These are phyloP conservation scores for Dicrostonyx torquatus DNA, from an alignment of 2,797 vertebrate species.

Conservation along the genomic window DNA sequence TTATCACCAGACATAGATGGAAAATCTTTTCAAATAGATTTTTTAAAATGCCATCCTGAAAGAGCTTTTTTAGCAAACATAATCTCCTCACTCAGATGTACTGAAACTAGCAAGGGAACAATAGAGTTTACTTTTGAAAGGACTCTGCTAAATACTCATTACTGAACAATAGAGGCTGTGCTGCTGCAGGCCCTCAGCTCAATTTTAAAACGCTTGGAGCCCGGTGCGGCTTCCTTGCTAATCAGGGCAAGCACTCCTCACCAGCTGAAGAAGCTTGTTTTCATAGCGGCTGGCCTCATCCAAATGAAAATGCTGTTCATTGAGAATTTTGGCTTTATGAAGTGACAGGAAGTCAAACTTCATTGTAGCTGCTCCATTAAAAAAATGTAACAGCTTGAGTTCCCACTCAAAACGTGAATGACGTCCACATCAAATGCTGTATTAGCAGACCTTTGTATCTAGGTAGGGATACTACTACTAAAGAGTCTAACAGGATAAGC, in stretches of 20 bases:
- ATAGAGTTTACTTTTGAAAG: constrained; percentile 75
- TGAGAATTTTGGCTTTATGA: constrained; percentile 64
- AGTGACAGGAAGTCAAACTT: constrained; percentile 61
- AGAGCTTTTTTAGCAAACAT: constrained; percentile 70
- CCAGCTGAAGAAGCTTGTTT: constrained; percentile 64
- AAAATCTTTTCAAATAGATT: constrained; percentile 61
- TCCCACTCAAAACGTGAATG: constrained; percentile 53
- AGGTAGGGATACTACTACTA: constrained; percentile 46
- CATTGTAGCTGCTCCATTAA: constrained; percentile 16
- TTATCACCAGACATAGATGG: constrained; percentile 49
- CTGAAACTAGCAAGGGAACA: constrained; percentile 69
- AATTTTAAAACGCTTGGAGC: constrained; percentile 54
- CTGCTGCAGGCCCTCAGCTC: constrained; percentile 53
- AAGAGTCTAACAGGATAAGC: not conserved
- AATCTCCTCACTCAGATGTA: constrained; percentile 72
- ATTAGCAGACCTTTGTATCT: constrained; percentile 55
- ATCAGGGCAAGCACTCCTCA: constrained; percentile 62
- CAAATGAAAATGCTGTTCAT: constrained; percentile 63
- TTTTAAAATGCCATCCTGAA: constrained; percentile 61
- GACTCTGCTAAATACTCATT: constrained; percentile 71
- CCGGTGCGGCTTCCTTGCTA: constrained; percentile 36
- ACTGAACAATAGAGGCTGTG: constrained; percentile 59
- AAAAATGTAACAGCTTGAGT: constrained; percentile 38
- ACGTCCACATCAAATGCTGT: constrained; percentile 51
- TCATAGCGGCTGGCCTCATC: constrained; percentile 28